Evolutionary conservation across 2,113 vertebrate genomes (phyloP), one percentile per base, ranked within the genome.

Genomic region (Chionodraco myersi): DNA sequence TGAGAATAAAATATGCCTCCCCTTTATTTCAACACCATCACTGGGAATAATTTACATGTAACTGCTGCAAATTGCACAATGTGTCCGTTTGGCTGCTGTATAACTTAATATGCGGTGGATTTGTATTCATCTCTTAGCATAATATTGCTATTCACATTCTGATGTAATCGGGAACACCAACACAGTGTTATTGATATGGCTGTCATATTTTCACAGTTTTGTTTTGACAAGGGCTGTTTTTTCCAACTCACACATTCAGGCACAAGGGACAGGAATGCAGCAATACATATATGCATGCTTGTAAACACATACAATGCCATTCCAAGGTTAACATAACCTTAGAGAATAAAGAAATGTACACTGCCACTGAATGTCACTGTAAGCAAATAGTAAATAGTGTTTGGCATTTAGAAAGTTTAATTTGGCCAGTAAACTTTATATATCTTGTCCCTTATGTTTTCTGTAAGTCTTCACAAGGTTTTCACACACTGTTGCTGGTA

Each of bases 141-240:
- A 57, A 45, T 69, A 76, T 54, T 74, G 64, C 64, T 72, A 61
- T 73, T 73, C 75, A 61, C 41, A 30, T 51, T 26, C 63, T 61
- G 74, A 75, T 82, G 67, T 77, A 72, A 75, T 73, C 83, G 49
- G 68, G 75, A 62, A 77, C 71, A 53, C 54, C 75, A 72, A 88
- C 77, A 79, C 77, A 83, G 66, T 75, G 71, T 88, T 85, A 85
- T 75, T 88, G 87, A 89, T 86, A 71, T 59, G 76, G 79, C 82
- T 84, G 91, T 83, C 86, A 88, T 67, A 68, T 76, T 79, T 66
- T 85, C 79, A 83, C 82, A 4, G 30, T 82, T 68, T 74, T 79
- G 61, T 23, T 84, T 81, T 81, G 77, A 79, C 74, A 75, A 75
- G 21, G 71, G 70, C 57, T 68, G 64, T 75, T 77, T 41, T 41